phyloP scores from a whole-genome alignment of 2,797 vertebrate genomes.

The Sebastes minor region DNA sequence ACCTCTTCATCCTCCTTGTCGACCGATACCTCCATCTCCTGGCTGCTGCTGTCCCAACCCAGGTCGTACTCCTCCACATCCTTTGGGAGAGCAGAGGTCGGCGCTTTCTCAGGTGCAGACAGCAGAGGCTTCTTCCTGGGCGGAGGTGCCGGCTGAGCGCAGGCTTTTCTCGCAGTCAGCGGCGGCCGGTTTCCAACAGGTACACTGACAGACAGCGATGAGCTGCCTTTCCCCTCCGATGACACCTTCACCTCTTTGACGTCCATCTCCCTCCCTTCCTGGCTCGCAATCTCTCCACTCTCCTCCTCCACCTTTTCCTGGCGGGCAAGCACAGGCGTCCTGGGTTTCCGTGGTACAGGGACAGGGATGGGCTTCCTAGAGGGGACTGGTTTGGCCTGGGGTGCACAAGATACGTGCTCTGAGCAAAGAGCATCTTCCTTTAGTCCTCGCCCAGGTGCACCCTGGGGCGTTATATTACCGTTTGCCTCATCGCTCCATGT shows the following conservation, averaged over 20 bases:
- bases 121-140: conserved; percentile 66
- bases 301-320: conserved; percentile 84
- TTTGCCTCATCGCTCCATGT: conserved; percentile 42
- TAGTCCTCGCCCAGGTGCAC: conserved; percentile 11
- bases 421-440: conserved; percentile 38
- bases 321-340: conserved; percentile 60
- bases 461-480: conserved; percentile 1
- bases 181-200: conserved; percentile 36
- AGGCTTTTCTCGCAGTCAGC: conserved; percentile 32
- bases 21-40: conserved; percentile 58
- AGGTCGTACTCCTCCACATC: conserved; percentile 61
- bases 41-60: conserved; percentile 36
- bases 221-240: conserved; percentile 68
- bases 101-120: conserved; percentile 45
- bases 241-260: conserved; percentile 67
- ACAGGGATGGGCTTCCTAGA: conserved; percentile 80
- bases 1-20: conserved; percentile 42
- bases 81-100: background rate
- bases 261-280: conserved; percentile 61
- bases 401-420: background rate
- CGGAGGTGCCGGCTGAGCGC: conserved; percentile 54
- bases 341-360: conserved; percentile 84
- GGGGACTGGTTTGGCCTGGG: conserved; percentile 17
- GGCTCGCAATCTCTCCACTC: conserved; percentile 28
- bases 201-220: conserved; percentile 73